Conservation (phyloP, 2,888 invertebrate species). For the Nemotelus nigrinus region DNA sequence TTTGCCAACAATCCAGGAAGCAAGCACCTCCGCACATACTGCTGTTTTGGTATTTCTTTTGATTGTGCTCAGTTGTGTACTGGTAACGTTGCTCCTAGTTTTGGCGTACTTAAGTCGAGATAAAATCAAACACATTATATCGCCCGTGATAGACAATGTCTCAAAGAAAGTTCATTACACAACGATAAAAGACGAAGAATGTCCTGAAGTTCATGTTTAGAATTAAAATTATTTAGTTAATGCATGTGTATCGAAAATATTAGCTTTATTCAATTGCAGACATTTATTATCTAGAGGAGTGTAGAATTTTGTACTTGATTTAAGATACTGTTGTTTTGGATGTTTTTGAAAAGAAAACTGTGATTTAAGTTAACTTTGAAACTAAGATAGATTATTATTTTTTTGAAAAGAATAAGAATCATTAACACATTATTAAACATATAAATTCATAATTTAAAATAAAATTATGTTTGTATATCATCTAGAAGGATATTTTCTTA, state of each 20-base stretch:
- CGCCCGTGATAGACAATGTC: slow-evolving; percentile 72
- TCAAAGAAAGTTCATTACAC: slow-evolving; percentile 79
- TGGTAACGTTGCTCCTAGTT: slow-evolving; percentile 68
- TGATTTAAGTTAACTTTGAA: slow-evolving; percentile 45
- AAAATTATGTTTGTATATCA: not conserved
- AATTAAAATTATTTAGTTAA: slow-evolving; percentile 8
- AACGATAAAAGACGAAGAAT: slow-evolving; percentile 72
- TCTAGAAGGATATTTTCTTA: not conserved
- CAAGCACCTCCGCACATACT: slow-evolving; percentile 58
- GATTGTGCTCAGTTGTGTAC: slow-evolving; percentile 67
- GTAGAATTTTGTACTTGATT: slow-evolving; percentile 10
- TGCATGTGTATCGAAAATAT: not conserved
- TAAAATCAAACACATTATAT: slow-evolving; percentile 69
- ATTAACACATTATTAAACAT: slow-evolving; percentile 37
- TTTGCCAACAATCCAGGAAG: slow-evolving; percentile 55
- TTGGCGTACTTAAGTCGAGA: slow-evolving; percentile 72
- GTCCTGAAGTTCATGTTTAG: slow-evolving; percentile 65
- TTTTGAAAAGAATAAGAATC: slow-evolving; percentile 13
- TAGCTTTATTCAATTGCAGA: slow-evolving; percentile 17
- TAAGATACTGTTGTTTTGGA: slow-evolving; percentile 11
- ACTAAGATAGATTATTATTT: slow-evolving; percentile 35
- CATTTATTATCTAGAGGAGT: slow-evolving; percentile 1
- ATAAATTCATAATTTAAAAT: slow-evolving; percentile 8
- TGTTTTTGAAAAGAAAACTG: slow-evolving; percentile 36
- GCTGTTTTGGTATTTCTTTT: slow-evolving; percentile 66